Conservation (phyloP, 2,113 vertebrate species). For the Tragelaphus scriptus region DNA sequence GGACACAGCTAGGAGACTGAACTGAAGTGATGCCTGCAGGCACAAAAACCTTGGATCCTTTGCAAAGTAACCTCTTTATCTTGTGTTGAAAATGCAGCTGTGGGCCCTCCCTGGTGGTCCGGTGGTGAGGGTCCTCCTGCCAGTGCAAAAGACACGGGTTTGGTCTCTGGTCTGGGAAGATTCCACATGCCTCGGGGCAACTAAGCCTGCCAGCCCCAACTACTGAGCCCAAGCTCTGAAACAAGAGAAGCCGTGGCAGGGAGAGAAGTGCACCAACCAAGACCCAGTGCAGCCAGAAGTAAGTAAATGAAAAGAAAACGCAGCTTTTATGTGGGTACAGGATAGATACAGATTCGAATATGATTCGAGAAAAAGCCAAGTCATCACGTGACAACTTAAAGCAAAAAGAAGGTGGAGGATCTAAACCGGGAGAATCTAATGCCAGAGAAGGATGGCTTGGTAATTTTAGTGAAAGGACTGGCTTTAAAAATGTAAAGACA, state of each 20-base stretch:
- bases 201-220: not conserved
- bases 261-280: not conserved
- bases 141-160: not conserved
- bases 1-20: accelerated
- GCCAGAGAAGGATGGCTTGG: not conserved
- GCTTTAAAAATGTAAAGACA: not conserved
- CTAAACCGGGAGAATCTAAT: not conserved
- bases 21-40: not conserved
- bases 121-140: not conserved
- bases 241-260: not conserved
- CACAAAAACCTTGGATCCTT: not conserved
- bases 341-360: not conserved
- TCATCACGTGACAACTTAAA: not conserved
- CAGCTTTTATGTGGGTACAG: not conserved
- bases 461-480: not conserved
- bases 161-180: not conserved
- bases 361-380: not conserved
- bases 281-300: not conserved
- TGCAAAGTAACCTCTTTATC: not conserved
- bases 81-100: not conserved
- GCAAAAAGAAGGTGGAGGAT: not conserved
- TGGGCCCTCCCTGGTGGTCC: not conserved
- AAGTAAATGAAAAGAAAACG: accelerated
- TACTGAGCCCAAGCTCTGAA: not conserved
- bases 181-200: not conserved